These are phyloP conservation scores for Vanessa cardui DNA, from an alignment of 2,888 invertebrate genomes.

Conservation along the genomic window DNA sequence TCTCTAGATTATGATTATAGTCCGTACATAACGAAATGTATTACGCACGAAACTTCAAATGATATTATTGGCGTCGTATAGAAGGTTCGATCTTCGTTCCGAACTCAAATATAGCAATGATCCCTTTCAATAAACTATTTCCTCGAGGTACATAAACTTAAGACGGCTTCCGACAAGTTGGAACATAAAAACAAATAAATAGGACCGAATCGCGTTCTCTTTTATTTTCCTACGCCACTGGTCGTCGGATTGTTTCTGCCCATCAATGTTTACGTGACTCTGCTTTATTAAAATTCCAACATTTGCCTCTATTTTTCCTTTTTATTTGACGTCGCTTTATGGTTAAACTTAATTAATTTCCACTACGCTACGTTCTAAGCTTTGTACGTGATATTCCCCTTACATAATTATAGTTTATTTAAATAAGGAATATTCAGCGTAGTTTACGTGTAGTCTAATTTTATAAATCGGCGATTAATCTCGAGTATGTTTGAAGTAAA, in stretches of 20 bases:
- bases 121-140: slow-evolving; percentile 44
- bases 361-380: slow-evolving; percentile 48
- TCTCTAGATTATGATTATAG: no score
- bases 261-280: slow-evolving; percentile 75
- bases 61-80: neutral
- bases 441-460: slow-evolving; percentile 19
- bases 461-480: neutral
- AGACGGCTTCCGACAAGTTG: slow-evolving; percentile 37
- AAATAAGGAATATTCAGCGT: slow-evolving; percentile 22
- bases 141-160: slow-evolving; percentile 37
- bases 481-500: no score
- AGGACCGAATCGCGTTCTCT: slow-evolving; percentile 37
- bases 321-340: slow-evolving; percentile 55
- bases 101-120: slow-evolving; percentile 27
- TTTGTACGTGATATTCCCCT: slow-evolving; percentile 43
- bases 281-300: slow-evolving; percentile 76
- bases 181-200: slow-evolving; percentile 53
- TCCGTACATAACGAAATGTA: neutral
- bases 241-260: slow-evolving; percentile 45
- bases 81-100: slow-evolving; percentile 7
- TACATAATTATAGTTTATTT: slow-evolving; percentile 34
- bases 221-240: slow-evolving; percentile 40
- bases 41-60: slow-evolving; percentile 13
- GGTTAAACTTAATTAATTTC: slow-evolving; percentile 70
- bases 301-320: slow-evolving; percentile 60